Evolutionary conservation across 2,113 vertebrate genomes (phyloP).

Genomic region (Odocoileus virginianus): DNA sequence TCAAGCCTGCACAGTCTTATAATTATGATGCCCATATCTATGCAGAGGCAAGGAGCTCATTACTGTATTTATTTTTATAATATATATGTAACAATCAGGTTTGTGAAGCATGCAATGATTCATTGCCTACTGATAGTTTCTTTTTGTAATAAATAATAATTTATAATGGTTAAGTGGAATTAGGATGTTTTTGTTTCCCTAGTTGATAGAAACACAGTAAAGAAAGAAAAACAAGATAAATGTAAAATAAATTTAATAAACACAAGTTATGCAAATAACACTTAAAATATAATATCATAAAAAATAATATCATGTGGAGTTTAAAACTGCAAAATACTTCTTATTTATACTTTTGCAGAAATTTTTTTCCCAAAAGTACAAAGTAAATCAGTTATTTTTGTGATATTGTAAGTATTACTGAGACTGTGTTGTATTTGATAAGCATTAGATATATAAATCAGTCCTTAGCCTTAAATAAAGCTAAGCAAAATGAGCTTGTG

Average conservation of each 20-base stretch:
- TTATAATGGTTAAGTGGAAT: conserved; percentile 35
- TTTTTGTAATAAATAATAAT: conserved; percentile 65
- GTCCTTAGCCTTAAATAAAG: background rate
- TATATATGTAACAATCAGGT: conserved; percentile 46
- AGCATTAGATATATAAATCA: background rate
- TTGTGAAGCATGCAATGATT: conserved; percentile 28
- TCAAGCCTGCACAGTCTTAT: background rate
- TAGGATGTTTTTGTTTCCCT: conserved; percentile 48
- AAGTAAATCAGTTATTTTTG: background rate
- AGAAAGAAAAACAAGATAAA: background rate
- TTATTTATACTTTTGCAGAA: background rate
- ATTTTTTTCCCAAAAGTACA: background rate
- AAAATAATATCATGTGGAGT: background rate
- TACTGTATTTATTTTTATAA: conserved; percentile 50
- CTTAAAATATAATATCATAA: background rate
- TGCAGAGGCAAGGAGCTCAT: conserved; percentile 22
- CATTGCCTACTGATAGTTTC: conserved; percentile 19
- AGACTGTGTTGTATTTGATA: background rate
- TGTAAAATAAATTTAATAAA: background rate
- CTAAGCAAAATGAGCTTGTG: background rate
- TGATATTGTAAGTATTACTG: background rate
- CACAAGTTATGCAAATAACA: background rate
- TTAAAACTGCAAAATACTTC: conserved; percentile 17
- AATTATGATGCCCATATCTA: conserved; percentile 53
- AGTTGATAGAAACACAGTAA: conserved; percentile 25